These are phyloP conservation scores for Pundamilia nyererei DNA, from an alignment of 2,113 vertebrate species.

Conservation along the genomic window DNA sequence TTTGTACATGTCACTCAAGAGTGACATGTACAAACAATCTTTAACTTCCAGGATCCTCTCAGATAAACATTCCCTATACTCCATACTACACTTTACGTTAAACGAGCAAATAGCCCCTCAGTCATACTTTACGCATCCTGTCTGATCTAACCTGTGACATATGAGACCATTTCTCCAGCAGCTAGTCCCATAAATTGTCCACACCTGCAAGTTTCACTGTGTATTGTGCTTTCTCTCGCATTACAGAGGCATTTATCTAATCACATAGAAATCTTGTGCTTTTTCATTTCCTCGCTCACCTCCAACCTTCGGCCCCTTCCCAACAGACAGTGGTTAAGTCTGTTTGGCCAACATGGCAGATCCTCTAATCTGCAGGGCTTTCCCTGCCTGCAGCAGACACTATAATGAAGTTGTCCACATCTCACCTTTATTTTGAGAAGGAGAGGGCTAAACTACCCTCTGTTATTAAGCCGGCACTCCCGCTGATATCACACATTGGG, in stretches of 20 bases:
- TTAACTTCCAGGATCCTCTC: not conserved
- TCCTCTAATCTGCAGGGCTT: constrained; percentile 54
- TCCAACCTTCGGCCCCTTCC: not conserved
- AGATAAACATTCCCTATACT: not conserved
- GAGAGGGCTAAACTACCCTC: constrained; percentile 14
- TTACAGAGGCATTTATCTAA: constrained; percentile 20
- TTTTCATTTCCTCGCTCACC: not conserved
- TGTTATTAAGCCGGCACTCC: constrained; percentile 21
- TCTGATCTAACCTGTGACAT: not conserved
- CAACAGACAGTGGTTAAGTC: constrained; percentile 27
- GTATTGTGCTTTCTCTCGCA: not conserved
- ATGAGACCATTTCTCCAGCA: not conserved
- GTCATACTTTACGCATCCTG: not conserved
- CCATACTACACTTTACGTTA: not conserved
- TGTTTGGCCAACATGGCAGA: constrained; percentile 52
- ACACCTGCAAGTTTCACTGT: not conserved
- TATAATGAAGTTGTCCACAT: constrained; percentile 46
- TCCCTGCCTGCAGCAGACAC: constrained; percentile 37
- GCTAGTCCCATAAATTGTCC: not conserved
- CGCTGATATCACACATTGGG: not conserved
- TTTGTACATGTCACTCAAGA: not conserved
- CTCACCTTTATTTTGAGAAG: constrained; percentile 31
- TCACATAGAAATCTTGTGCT: constrained; percentile 10
- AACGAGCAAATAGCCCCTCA: not conserved
- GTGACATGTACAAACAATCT: not conserved